Evolutionary conservation across 2,888 invertebrate species (phyloP), one percentile per base, ranked within the genome.

Genomic region (Cephus rjabovi): DNA sequence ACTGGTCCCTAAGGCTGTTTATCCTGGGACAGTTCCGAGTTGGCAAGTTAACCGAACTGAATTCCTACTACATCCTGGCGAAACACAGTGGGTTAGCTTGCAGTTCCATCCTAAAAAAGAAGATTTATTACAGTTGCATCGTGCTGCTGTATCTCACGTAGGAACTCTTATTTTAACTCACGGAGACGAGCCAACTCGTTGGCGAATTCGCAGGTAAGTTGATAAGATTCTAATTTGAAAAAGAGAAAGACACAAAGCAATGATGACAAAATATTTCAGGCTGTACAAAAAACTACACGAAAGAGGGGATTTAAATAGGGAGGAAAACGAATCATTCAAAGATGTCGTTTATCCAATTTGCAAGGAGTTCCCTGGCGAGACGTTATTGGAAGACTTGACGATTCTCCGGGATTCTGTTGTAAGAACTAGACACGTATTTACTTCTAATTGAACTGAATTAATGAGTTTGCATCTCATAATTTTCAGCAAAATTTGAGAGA

Each of bases 171-270:
- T 91, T 68, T 89, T 93, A 23, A 92, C 92, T 31, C 92, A 92
- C 77, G 93, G 93, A 1, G 93, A 93, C 81, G 93, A 93, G 77
- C 92, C 93, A 11, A 93, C 93, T 40, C 90, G 93, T 9, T 87
- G 88, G 81, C 84, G 91, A 81, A 89, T 91, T 83, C 88, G 91
- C 40, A 87, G 90, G 89, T 90, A 77, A 11, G 6, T 70, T 70
- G 30, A 79, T 34, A 76, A 77, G 15, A 77, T 6, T 12, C 69
- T 35, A 34, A 12, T 74, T 15, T 15, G 12, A 71, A 71, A n/a
- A 9, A 31, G 12, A 31, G 9, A 71, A n/a, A 31, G 33, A 6
- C 71, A 11, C 4, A n/a, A 68, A 23, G 1, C 34, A 56, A 75
- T 11, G 35, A n/a, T 33, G 33, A 40, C 30, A 11, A 12, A 30